Base-by-base conservation (phyloP, 2,888 invertebrate species). In the Fabriciana adippe region DNA sequence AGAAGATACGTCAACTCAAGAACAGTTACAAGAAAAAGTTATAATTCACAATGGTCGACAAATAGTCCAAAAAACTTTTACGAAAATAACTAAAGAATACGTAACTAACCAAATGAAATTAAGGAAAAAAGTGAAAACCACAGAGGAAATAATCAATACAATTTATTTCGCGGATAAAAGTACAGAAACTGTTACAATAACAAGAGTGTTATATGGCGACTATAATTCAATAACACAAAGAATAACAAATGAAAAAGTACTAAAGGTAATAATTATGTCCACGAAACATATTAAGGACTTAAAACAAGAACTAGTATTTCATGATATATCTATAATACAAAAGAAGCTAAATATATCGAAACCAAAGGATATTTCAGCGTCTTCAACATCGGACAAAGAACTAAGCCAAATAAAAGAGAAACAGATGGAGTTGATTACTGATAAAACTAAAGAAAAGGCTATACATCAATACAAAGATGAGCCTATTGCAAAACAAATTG, bases 1-100 rank as follows among this genome's bases (percentile, higher is more conserved):
- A 21, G 75, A 77, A 72, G 70, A 61, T 53, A 68, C 71, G 57
- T 56, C 26, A n/a, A 55, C 48, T 1, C 68, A 71, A 13, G 67
- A 69, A 65, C 41, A 63, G 14, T 31, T 69, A 21, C 35, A 60
- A 59, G 68, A 72, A 64, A 70, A 64, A n/a, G 50, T 2, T 45
- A 41, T 72, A 21, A 61, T 57, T 15, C 14, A 72, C 8, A 72
- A 71, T 16, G 67, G 64, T 1, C 59, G 69, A 55, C 31, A 35
- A 16, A 69, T 72, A 16, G 50, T 56, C 31, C 66, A 69, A 69
- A 68, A 35, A 59, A 45, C 48, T 8, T 53, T 61, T 14, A 65
- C 55, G 2, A 74, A 53, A 57, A 72, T 60, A 11, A 64, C 70
- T 1, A 73, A 68, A 63, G 69, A 72, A 62, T 61, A 70, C n/a